Base-by-base conservation (phyloP, 2,113 vertebrate genomes). In the Colossoma macropomum region DNA sequence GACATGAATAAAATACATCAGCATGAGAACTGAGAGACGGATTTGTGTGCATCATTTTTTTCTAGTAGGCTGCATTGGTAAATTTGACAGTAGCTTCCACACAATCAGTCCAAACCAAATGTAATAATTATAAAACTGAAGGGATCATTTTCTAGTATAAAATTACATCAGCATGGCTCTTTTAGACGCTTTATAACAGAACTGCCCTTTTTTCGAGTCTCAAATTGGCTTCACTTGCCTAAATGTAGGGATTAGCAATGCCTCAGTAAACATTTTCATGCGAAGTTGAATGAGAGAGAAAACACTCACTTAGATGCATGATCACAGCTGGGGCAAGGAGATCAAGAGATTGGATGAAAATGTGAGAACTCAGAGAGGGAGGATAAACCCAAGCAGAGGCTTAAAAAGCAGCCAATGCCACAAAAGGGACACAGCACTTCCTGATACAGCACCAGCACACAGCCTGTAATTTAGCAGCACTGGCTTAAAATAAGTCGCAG, bases 391-490 rank as follows among this genome's bases (percentile, higher is more conserved):
- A 16, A 21, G 59, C 16, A 23, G 23, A 75, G 63, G 32, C 52
- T 87, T 77, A 45, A 66, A 73, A 60, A 78, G 41, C 32, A 19
- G 28, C 68, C 54, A 41, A 68, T 66, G 48, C 38, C 45, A 66
- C 71, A 83, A 74, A 82, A 77, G 48, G 23, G 56, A 59, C 25
- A 45, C 41, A 73, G 34, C 54, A 45, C 75, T 85, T 85, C 77
- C 69, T 77, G 75, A 80, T 81, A 80, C 32, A 28, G 56, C 65
- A 85, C 50, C 28, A 68, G 68, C 75, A 54, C 48, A 15, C 34
- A 86, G 80, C 62, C 88, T 90, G 79, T 90, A 84, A 88, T 90
- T 88, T 84, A 52, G 82, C 62, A 68, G 75, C 81, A 75, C 30
- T 68, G 30, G 38, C 81, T 83, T 82, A 76, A 89, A 89, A 89